Evolutionary conservation across 2,113 vertebrate genomes (phyloP).

Genomic region (Tyto alba): DNA sequence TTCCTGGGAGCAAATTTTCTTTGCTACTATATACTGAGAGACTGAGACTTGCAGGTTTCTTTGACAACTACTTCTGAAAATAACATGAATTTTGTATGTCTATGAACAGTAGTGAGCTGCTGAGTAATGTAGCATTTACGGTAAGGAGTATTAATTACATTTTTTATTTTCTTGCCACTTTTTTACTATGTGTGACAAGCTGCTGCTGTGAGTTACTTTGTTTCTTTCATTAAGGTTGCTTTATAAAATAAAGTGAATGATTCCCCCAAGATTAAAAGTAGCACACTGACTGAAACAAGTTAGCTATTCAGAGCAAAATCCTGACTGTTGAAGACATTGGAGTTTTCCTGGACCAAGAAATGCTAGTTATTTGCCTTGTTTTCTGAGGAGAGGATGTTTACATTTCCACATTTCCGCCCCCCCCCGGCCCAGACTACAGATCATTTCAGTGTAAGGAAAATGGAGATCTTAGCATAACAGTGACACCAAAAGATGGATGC

Average conservation of each 20-base stretch:
- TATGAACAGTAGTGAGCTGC: background rate
- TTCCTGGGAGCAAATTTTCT: background rate
- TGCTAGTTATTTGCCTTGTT: background rate
- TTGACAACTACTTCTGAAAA: background rate
- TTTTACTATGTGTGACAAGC: background rate
- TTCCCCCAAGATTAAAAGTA: background rate
- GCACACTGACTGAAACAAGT: background rate
- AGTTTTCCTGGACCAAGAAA: background rate
- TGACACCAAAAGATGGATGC: background rate
- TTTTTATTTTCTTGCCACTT: background rate
- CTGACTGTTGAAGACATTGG: accelerated
- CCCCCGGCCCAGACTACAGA: background rate
- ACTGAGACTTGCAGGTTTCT: background rate
- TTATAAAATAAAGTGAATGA: background rate
- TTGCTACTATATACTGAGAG: background rate
- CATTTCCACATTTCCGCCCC: background rate
- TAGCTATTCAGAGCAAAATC: background rate
- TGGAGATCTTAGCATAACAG: too few relatives aligned
- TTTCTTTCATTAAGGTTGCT: background rate
- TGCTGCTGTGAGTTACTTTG: background rate
- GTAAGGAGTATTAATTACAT: background rate
- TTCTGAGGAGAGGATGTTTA: background rate
- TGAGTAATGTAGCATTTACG: background rate
- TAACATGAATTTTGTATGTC: accelerated
- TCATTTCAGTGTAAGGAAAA: background rate